Base-by-base conservation (phyloP, 2,888 invertebrate species). In the Mythimna vitellina region DNA sequence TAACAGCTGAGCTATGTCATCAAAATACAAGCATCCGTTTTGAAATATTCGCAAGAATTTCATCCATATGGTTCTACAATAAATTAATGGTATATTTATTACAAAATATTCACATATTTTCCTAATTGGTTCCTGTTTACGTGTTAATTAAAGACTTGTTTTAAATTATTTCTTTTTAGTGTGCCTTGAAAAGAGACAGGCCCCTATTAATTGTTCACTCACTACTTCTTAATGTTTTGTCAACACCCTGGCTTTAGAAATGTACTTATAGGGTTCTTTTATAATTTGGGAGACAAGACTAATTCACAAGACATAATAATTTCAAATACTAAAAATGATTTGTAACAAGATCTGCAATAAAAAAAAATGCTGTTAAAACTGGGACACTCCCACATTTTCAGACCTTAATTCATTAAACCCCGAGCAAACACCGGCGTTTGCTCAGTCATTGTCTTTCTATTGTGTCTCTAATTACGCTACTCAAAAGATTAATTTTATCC, bases 1-100 rank as follows among this genome's bases (percentile, higher is more conserved):
- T 74, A 91, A 91, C 94, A 94, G 93, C 93, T 94, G 92, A 90
- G 87, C 85, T 77, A 56, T 86, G 75, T 63, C 78, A 69, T 74
- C 67, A 71, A 78, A 60, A 63, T 49, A 64, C 29, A 38, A 35
- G 38, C n/a, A 32, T 53, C 42, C 10, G 38, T 53, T n/a, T 32
- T 17, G 35, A 51, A 58, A 54, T 65, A 61, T 42, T 51, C 17
- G 51, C 3, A 9, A 35, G 17, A 66, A 49, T 17, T 42, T 1
- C 3, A 42, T 49, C 53, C 53, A 14, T 60, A 53, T 9, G 62
- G 35, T 17, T 46, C 8, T 49, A 10, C 12, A 62, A 10, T 12
- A 54, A 38, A 32, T 49, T 20, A 38, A 29, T 20, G 6, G 3
- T 17, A 35, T 66, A 1, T 0, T 20, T 49, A n/a, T 29, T 49